These are phyloP conservation scores for Agrilus planipennis DNA, from an alignment of 1,140 invertebrate species.

Conservation along the genomic window DNA sequence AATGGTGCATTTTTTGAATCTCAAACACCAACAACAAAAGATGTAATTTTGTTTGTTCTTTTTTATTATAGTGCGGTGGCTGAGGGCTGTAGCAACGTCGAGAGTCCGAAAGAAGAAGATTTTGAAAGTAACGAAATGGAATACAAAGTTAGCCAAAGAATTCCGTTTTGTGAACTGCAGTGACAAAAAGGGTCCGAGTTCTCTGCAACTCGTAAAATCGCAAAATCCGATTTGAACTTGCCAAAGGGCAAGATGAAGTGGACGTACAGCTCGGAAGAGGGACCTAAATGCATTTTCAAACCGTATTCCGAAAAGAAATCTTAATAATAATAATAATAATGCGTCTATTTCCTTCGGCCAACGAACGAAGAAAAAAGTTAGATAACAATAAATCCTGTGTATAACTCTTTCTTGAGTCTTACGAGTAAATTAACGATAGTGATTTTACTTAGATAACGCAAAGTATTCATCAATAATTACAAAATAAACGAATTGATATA, in stretches of 20 bases:
- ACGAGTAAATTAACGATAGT: no score
- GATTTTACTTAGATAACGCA: no score
- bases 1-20: neutral
- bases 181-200: slow-evolving; percentile 47
- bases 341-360: no score
- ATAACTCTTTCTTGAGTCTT: no score
- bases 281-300: slow-evolving; percentile 31
- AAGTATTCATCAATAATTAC: no score
- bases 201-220: slow-evolving; percentile 34
- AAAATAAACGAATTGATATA: no score
- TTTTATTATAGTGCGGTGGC: slow-evolving; percentile 30
- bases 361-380: no score
- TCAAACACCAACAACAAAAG: neutral
- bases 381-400: no score
- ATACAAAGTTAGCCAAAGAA: slow-evolving; percentile 42
- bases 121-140: slow-evolving; percentile 39
- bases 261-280: slow-evolving; percentile 33
- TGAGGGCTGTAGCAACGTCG: slow-evolving; percentile 38
- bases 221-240: slow-evolving; percentile 29
- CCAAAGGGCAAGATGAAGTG: slow-evolving; percentile 30
- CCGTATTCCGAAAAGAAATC: slow-evolving; percentile 26
- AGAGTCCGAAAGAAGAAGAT: slow-evolving; percentile 45
- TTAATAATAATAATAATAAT: no score
- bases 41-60: slow-evolving; percentile 4
- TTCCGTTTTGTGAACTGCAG: slow-evolving; percentile 58